A percentile compares a stretch with the other conserved stretches of the same genome.
Conservation (phyloP, 92 coral and sea anemone genomes). For the Zoanthus sansibaricus region DNA sequence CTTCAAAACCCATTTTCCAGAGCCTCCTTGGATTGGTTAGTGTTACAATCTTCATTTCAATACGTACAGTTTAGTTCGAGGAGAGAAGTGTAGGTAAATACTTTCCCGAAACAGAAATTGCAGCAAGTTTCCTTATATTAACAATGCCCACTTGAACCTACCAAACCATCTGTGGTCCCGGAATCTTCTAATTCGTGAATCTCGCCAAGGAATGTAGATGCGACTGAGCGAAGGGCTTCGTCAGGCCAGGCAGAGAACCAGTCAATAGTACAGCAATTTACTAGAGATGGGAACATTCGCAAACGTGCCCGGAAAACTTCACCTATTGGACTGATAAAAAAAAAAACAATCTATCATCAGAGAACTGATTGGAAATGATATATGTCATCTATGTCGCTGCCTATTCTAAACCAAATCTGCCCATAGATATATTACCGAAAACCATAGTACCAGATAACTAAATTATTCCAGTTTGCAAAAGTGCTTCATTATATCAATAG, state of each 20-base stretch:
- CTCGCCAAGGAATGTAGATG: constrained; percentile 95
- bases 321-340: constrained; percentile 90
- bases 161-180: constrained; percentile 93
- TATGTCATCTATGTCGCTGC: not conserved
- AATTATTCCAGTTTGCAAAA: too few relatives aligned
- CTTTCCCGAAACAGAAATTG: too few relatives aligned
- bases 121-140: too few relatives aligned
- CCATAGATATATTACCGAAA: too few relatives aligned
- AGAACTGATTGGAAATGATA: not conserved
- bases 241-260: constrained; percentile 99
- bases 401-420: not conserved
- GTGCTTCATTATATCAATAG: too few relatives aligned
- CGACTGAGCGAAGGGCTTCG: constrained; percentile 96
- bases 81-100: too few relatives aligned
- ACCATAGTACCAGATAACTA: too few relatives aligned
- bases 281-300: constrained; percentile 98
- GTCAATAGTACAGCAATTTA: constrained; percentile 98
- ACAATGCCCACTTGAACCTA: constrained; percentile 47
- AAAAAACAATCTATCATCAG: not conserved
- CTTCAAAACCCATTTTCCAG: too few relatives aligned
- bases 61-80: too few relatives aligned
- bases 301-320: constrained; percentile 98
- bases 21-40: too few relatives aligned
- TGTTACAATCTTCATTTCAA: too few relatives aligned
- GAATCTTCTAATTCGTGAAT: constrained; percentile 98